Base-by-base conservation (phyloP, 1,140 invertebrate species). In the Tenebrio molitor region DNA sequence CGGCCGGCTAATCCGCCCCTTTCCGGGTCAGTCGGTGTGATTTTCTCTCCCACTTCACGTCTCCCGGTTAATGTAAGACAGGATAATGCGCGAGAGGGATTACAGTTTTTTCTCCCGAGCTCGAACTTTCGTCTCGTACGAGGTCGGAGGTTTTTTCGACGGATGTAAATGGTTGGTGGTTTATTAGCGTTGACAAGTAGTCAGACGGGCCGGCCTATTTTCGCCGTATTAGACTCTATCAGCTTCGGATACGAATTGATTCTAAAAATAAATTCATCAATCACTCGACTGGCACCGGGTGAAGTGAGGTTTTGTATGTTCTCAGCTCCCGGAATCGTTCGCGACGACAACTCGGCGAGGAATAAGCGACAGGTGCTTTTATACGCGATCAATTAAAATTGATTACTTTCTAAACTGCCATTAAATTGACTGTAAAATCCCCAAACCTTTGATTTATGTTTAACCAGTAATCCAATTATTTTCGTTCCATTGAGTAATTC, bases 391-490 rank as follows among this genome's bases (percentile, higher is more conserved):
- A 58, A 58, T 58, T 58, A 58, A 25, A 58, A 33, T 58, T 58
- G 50, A 58, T 58, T 58, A 58, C 50, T 58, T 58, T 58, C 50
- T 29, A 58, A 58, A 58, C n/a, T 58, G 50, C 15, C 16, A 25
- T 29, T 58, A 58, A 58, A 58, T 58, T 58, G 50, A 33, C 10
- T 58, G 50, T 29, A 58, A 58, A 58, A 58, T 58, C 19, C 23
- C 23, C 21, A 58, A 58, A 58, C 50, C 50, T 58, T 58, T 58
- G 50, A 58, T 58, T 58, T 58, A 58, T 58, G 50, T 58, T 33
- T 58, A 58, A 29, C 21, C 50, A 33, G n/a, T 58, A 58, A 58
- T 58, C 50, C 50, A 58, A 58, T 58, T 58, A 58, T 58, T 58
- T 53, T 58, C 50, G 50, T 58, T 58, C n/a, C 50, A 33, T 58